A percentile compares a stretch with the other conserved stretches of the same genome.
Conservation (phyloP, 1,140 invertebrate genomes). For the Trichomalopsis sarcophagae region DNA sequence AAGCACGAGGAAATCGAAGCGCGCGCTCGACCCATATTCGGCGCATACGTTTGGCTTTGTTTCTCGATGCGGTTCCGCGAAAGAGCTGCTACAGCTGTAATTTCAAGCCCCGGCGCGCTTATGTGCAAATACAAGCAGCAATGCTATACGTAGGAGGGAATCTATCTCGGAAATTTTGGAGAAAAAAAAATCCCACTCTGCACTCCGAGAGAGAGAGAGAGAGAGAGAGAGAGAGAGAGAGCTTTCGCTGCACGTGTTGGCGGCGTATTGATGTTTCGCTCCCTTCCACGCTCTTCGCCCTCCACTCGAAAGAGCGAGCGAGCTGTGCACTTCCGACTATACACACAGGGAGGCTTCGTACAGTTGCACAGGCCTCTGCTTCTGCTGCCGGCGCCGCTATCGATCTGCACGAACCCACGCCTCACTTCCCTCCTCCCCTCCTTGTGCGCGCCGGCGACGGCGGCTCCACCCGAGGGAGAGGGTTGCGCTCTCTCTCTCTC, state of each 20-base stretch:
- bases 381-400: conserved; percentile 54
- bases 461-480: conserved; percentile 28
- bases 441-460: not conserved
- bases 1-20: not conserved
- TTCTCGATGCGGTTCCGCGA: not conserved
- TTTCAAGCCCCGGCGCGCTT: not conserved
- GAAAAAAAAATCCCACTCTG: not conserved
- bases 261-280: conserved; percentile 22
- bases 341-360: not conserved
- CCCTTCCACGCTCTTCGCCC: not conserved
- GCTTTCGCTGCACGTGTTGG: not conserved
- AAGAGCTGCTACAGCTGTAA: not conserved
- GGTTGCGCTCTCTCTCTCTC: not conserved
- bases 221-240: no score
- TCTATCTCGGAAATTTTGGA: not conserved
- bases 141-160: no score
- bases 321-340: not conserved
- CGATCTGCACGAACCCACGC: conserved; percentile 64
- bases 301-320: not conserved
- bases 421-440: conserved; percentile 55
- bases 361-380: conserved; percentile 56
- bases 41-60: not conserved
- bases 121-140: no score
- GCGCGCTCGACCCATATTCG: not conserved
- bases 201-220: no score